Evolutionary conservation across 2,888 invertebrate genomes (phyloP), one percentile per base, ranked within the genome.

Genomic region (Lochmaea crataegi): DNA sequence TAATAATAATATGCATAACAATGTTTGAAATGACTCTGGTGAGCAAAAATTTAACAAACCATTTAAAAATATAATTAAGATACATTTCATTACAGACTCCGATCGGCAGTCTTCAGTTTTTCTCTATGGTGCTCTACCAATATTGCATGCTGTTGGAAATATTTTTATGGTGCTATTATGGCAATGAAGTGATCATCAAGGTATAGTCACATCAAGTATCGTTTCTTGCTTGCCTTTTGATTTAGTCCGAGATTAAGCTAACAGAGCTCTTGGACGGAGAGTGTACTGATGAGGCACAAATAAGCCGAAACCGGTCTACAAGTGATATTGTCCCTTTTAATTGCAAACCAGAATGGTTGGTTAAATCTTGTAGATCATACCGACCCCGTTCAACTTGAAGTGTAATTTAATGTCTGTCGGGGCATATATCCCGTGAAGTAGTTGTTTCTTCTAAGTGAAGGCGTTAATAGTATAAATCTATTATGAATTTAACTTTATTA

Each of bases 151-250:
- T 90, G 18, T 85, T 88, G 10, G 89, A 90, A 83, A 84, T 90
- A 78, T 88, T 89, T 76, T 83, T 90, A 1, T 90, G 89, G 82
- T 90, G 90, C 82, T 90, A 88, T 85, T 89, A 87, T 78, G 90
- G 90, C 10, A 90, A 90, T 80, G 89, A 90, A 81, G 87, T 90
- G 5, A 87, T 88, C 0, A 83, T 88, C 2, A 88, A 90, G 87
- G 91, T 90, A 45, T 11, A 45, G 42, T 45, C 42, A 42, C 7
- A 9, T 12, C 42, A 42, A 12, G 2, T 0, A 12, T 45, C 2
- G 5, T 45, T 45, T 45, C n/a, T 6, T 51, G 7, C 7, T 14
- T 51, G 7, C 51, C 5, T n/a, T 16, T 51, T 45, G 3, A 45
- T 12, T 14, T 12, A n/a, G n/a, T n/a, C n/a, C n/a, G n/a, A n/a